Base-by-base conservation (phyloP, 1,140 invertebrate species). In the Drosophila lacertosa region DNA sequence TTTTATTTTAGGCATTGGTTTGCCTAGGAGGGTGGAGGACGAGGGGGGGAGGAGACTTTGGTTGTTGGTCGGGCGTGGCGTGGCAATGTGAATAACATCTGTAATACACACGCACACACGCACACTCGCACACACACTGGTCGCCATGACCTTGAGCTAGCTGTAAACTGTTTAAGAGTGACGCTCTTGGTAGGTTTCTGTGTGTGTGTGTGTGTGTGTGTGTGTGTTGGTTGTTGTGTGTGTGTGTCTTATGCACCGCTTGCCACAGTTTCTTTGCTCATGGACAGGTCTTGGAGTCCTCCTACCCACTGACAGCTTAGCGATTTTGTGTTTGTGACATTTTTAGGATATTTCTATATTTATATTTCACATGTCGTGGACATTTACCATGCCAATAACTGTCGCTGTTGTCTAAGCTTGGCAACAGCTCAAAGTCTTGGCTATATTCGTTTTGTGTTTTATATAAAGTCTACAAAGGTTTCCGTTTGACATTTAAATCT, bases 131-230 rank as follows among this genome's bases (percentile, higher is more conserved):
- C 51, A 53, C 15, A 54, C 18, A 55, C 24, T 80, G 81, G 62
- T 76, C 73, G 74, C 74, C 53, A 60, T 88, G 82, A 88, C 82
- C 82, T 88, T 88, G 82, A 82, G 72, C 45, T 60, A 53, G 58
- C 74, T 78, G 69, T 67, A 74, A 69, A 70, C 82, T 62, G 64
- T 57, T n/a, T 11, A 66, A 68, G 72, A 22, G 60, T 35, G 70
- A 50, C 67, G 44, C 59, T 10, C 9, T 48, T 53, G 26, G n/a
- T n/a, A n/a, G n/a, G n/a, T n/a, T n/a, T 7, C 6, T 15, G 18
- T 44, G 16, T 47, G 42, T 58, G 58, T 51, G 13, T 18, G n/a
- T 55, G 22, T 20, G 29, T 64, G 24, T 73, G 26, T 65, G 51
- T 66, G 20, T 71, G 33, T 37, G 5, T 44, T 20, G 22, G 35